phyloP scores from a whole-genome alignment of 2,888 invertebrate species.

The Vannuccia rotundouncinata region DNA sequence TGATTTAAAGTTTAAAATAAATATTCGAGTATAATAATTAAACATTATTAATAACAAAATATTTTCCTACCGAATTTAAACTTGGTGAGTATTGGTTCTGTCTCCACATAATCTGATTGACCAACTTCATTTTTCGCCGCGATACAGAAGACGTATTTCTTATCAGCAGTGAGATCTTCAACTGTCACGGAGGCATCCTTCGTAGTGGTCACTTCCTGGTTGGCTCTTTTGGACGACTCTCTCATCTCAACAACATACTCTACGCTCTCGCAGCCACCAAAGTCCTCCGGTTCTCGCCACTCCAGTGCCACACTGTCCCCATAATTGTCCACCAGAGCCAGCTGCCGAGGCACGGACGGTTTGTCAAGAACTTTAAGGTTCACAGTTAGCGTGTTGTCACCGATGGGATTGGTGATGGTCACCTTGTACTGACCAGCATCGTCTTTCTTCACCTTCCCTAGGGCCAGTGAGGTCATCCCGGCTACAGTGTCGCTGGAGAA shows the following conservation, averaged over 20 bases:
- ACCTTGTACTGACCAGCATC: conserved; percentile 42
- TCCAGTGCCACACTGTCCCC: conserved; percentile 31
- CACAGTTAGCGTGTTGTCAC: conserved; percentile 36
- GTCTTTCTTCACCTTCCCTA: conserved; percentile 41
- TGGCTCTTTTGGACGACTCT: conserved; percentile 29
- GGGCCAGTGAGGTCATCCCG: conserved; percentile 43
- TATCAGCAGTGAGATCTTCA: neutral
- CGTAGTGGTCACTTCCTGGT: neutral
- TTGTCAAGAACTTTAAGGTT: conserved; percentile 44
- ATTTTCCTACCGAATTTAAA: conserved; percentile 25
- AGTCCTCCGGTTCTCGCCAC: conserved; percentile 33
- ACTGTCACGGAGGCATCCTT: neutral
- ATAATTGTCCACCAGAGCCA: conserved; percentile 45
- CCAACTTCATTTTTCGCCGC: conserved; percentile 37
- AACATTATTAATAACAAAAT: neutral
- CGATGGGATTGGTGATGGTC: conserved; percentile 30
- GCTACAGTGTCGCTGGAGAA: conserved; percentile 42
- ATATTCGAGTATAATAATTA: neutral
- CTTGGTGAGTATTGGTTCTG: conserved; percentile 32
- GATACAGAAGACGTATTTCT: conserved; percentile 37
- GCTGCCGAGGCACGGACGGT: conserved; percentile 50
- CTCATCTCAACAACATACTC: conserved; percentile 36
- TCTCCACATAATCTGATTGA: conserved; percentile 38
- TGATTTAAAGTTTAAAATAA: neutral
- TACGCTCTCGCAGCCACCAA: conserved; percentile 20